Base-by-base conservation (phyloP, 2,888 invertebrate species). In the Acleris literana region DNA sequence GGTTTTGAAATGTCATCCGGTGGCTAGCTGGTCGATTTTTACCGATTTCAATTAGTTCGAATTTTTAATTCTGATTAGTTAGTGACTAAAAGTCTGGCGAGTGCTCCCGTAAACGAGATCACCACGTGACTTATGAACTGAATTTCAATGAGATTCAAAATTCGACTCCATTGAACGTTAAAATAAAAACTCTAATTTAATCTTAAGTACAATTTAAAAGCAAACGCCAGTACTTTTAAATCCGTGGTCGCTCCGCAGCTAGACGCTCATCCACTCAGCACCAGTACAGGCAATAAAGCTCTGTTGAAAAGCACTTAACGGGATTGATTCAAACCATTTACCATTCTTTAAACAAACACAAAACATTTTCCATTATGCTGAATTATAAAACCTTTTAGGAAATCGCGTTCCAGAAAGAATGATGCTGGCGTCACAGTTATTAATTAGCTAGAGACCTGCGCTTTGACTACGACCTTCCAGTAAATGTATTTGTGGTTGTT, bases 291-390 rank as follows among this genome's bases (percentile, higher is more conserved):
- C 90, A 88, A 90, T 92, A 92, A 92, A 92, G 89, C 90, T 88
- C 86, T 85, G 88, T 86, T 88, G 86, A 87, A 92, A 91, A 91
- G 87, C 92, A 92, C 92, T 92, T 91, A 92, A 85, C 88, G 85
- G 83, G 87, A 92, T 92, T 92, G 92, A 91, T 91, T 90, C 90
- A 87, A 86, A 87, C 88, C 89, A 91, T 92, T 92, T 90, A 89
- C 90, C 86, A 91, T 90, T 91, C 89, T 90, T 90, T 88, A 89
- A 88, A 90, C 88, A 92, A 91, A 90, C 89, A 91, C 87, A 90
- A 81, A 81, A 79, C 88, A 88, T 87, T 87, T 89, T 89, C 89
- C 88, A 91, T 90, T 90, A 88, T 87, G 85, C 85, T 86, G 88
- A 89, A 90, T 88, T 90, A 90, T 89, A 89, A 90, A 90, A 88